Evolutionary conservation across 2,113 vertebrate species (phyloP).

Genomic region (Nanorana parkeri): DNA sequence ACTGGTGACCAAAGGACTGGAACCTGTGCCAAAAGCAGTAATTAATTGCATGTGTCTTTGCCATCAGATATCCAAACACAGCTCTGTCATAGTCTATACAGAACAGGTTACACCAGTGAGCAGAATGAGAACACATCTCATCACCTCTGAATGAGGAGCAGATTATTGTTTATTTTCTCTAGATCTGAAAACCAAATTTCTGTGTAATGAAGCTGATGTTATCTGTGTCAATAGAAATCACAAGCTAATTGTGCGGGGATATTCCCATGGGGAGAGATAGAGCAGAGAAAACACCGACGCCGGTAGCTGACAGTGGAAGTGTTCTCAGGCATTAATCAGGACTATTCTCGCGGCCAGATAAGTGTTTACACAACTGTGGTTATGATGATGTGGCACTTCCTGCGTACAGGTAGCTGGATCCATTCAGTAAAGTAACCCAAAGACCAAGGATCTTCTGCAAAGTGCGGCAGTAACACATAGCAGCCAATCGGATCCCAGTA

Average conservation of each 20-base stretch:
- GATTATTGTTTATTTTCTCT: slow-evolving; percentile 4
- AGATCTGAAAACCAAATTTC: background rate
- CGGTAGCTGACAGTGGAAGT: background rate
- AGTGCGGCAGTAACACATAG: too few species aligned
- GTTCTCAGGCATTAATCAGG: background rate
- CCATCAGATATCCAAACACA: too few species aligned
- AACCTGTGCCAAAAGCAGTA: background rate
- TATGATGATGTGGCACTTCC: background rate
- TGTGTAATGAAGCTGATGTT: background rate
- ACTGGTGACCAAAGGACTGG: background rate
- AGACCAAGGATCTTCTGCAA: too few species aligned
- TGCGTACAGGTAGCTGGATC: background rate
- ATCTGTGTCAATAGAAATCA: slow-evolving; percentile 38
- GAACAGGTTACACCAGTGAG: background rate
- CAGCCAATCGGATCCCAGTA: too few species aligned
- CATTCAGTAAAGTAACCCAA: too few species aligned
- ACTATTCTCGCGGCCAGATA: background rate
- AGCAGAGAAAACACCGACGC: background rate
- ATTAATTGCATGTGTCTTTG: background rate
- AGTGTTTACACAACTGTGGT: background rate
- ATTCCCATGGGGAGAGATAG: background rate
- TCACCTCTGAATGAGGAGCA: slow-evolving; percentile 6
- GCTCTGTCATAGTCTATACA: background rate
- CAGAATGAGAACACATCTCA: background rate
- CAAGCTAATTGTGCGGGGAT: slow-evolving; percentile 5